Evolutionary conservation across 2,113 vertebrate genomes (phyloP), one percentile per base, ranked within the genome.

Genomic region (Verasper variegatus): DNA sequence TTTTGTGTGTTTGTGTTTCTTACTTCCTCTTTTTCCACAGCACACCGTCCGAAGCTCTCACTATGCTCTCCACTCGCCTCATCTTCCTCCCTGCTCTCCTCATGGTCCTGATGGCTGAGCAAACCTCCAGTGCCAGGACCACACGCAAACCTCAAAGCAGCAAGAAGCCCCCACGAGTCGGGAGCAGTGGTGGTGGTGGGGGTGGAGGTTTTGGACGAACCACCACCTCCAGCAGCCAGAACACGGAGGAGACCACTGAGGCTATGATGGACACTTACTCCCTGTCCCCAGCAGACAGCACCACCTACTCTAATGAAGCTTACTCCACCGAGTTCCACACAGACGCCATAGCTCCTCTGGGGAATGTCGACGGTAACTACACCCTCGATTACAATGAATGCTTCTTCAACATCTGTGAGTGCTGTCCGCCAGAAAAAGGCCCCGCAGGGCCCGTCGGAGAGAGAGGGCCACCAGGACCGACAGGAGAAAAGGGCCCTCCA

Each of bases 381-480:
- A 95, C 95, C 0, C 88, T 97, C 0, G 95, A 97, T 71, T 86
- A 95, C 0, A 94, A 90, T 0, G 96, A 96, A 78, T 97, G 96
- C 87, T 96, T 97, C 91, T 95, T 96, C 88, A 98, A 99, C 87
- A 93, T 97, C 83, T 99, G 97, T 67, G 96, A 95, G 75, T 99
- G 97, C 85, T 99, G 97, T 85, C 93, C 94, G 0, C 89, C 95
- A 11, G 56, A 86, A 1, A 68, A 12, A 14, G 96, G 96, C 1
- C 93, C 92, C 0, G 80, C 80, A 20, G 97, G 97, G 63, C 94
- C 94, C 18, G 89, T 77, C 0, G 97, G 97, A 42, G 91, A 94
- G 0, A 90, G 35, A 18, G 96, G 97, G 60, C 80, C 89, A 55
- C 55, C 78, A 0, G 97, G 96, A 61, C 91, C 88, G 5, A 88